Percentiles rank a stretch among this genome's conserved stretches.
These are phyloP conservation scores for Lepidostoma basale DNA, from an alignment of 1,140 invertebrate species.

Conservation along the genomic window DNA sequence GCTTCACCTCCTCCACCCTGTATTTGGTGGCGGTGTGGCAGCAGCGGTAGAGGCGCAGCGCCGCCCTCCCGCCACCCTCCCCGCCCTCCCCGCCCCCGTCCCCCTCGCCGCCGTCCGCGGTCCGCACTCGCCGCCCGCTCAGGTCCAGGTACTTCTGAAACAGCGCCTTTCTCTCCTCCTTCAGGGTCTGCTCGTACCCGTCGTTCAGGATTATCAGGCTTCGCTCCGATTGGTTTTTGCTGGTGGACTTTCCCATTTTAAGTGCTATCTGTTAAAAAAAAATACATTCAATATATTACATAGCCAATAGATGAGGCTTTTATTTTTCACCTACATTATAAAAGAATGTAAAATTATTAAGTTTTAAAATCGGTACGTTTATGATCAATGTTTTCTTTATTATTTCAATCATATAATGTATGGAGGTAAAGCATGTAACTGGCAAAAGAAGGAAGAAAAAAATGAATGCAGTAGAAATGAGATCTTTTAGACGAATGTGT, in stretches of 20 bases:
- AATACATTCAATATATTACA: neutral
- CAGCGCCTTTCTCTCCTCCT: slow-evolving; percentile 65
- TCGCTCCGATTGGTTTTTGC: slow-evolving; percentile 45
- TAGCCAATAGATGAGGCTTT: no score
- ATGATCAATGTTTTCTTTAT: no score
- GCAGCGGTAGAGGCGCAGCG: slow-evolving; percentile 72
- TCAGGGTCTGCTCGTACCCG: slow-evolving; percentile 80
- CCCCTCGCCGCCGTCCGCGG: slow-evolving; percentile 56
- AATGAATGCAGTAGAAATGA: no score
- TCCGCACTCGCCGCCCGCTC: slow-evolving; percentile 65
- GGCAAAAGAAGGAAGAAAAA: no score
- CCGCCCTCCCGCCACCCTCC: slow-evolving; percentile 55
- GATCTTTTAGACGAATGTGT: no score
- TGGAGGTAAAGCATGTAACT: no score
- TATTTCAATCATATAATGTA: no score
- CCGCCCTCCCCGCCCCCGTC: slow-evolving; percentile 50
- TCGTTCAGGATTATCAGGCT: slow-evolving; percentile 81
- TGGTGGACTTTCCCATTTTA: slow-evolving; percentile 39
- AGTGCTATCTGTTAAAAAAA: slow-evolving; percentile 36
- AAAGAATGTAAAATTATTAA: no score
- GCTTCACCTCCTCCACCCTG: slow-evolving; percentile 86
- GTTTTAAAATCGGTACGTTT: no score
- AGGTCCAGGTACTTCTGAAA: slow-evolving; percentile 76
- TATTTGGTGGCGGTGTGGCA: slow-evolving; percentile 81
- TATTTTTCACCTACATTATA: no score